These are phyloP conservation scores for Eidolon dupreanum DNA, from an alignment of 2,797 vertebrate genomes.

Conservation along the genomic window DNA sequence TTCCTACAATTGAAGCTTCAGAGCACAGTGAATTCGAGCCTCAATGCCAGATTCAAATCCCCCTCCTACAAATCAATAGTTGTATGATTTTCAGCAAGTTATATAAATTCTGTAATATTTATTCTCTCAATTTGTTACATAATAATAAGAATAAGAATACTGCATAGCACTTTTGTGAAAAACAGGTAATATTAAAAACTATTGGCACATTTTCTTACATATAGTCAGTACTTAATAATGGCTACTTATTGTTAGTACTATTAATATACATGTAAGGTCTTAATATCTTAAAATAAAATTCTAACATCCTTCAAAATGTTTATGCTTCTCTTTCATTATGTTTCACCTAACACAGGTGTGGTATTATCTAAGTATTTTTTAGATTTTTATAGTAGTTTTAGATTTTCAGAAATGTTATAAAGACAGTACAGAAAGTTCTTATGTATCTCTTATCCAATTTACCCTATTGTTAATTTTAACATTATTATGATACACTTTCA, in stretches of 20 bases:
- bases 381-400: neutral
- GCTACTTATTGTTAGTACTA: neutral
- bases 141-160: neutral
- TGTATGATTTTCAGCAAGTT: neutral
- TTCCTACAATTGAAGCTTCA: neutral
- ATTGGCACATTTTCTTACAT: neutral
- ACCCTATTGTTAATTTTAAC: neutral
- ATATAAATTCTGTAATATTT: neutral
- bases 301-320: neutral
- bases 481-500: neutral
- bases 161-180: neutral
- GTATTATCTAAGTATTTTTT: neutral
- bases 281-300: neutral
- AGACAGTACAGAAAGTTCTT: neutral
- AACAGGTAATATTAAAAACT: neutral
- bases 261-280: neutral
- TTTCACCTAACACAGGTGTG: neutral
- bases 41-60: neutral
- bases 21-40: neutral
- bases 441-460: rapidly evolving
- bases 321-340: neutral
- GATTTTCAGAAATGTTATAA: neutral
- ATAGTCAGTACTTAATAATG: neutral
- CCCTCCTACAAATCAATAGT: neutral
- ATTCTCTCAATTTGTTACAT: neutral